Evolutionary conservation across 92 coral and sea anemone genomes (phyloP), one percentile per base, ranked within the genome.

Genomic region (Desmophyllum pertusum): DNA sequence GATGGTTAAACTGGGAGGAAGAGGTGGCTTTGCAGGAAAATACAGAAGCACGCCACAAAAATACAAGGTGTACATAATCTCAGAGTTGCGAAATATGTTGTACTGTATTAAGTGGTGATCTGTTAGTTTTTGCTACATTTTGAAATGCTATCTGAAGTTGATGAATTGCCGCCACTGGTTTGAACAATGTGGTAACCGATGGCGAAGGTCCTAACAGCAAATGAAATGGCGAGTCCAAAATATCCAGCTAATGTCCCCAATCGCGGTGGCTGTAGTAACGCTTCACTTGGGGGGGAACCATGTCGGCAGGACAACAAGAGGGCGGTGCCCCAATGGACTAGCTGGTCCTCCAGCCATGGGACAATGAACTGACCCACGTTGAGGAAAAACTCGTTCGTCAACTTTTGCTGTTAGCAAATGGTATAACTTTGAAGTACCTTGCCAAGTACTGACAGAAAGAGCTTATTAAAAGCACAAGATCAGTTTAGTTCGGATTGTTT

Each of bases 211-310:
- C 96, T n/a, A 9, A 93, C 78, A 7, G 84, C 57, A 84, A 93
- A 95, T 19, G 94, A 69, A 10, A 80, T 29, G 33, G 96, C 89
- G 0, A 89, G 75, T 27, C 98, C 98, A 46, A 88, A 53, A 52
- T 86, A 95, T 10, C 91, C 88, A 3, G 91, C 91, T 40, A 95
- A 61, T 17, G 94, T 84, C 8, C n/a, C 85, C 86, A 38, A 95
- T 76, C n/a, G 96, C 96, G 18, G 98, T 95, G 14, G 94, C 93
- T 21, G 93, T 90, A 36, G 93, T 90, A n/a, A 6, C 98, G 92
- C n/a, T 81, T 95, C 93, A 37, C 37, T 33, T 19, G 94, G 88
- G 4, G n/a, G 96, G 93, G 50, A 95, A 95, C 98, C 98, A 95
- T 6, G 96, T 88, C 15, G n/a, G 96, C 93, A 23, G n/a, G 98